These are phyloP conservation scores for Pterois miles DNA, from an alignment of 2,797 vertebrate genomes.

Conservation along the genomic window DNA sequence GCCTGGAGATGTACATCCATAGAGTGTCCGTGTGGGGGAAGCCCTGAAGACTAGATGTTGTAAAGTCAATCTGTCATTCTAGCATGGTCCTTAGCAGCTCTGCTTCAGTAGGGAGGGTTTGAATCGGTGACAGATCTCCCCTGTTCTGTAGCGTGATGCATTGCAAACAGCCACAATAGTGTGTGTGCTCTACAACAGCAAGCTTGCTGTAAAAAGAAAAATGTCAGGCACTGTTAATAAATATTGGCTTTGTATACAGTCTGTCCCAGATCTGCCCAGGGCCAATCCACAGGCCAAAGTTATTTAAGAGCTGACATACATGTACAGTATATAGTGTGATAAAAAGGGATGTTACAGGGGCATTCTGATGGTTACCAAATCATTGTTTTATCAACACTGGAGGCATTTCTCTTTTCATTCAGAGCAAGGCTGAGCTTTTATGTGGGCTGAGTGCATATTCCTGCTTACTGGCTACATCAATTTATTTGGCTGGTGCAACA, in stretches of 20 bases:
- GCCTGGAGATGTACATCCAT: conserved; percentile 62
- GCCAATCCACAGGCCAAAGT: conserved; percentile 51
- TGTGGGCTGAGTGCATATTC: conserved; percentile 69
- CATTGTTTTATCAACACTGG: conserved; percentile 56
- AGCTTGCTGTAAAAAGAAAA: conserved; percentile 56
- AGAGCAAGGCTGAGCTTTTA: conserved; percentile 66
- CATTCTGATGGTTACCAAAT: conserved; percentile 57
- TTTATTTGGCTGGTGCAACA: conserved; percentile 76
- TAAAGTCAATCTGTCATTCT: conserved; percentile 68
- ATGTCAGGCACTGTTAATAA: conserved; percentile 65
- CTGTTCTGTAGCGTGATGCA: conserved; percentile 67
- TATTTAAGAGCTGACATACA: conserved; percentile 51
- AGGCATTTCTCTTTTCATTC: conserved; percentile 35
- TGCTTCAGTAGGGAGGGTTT: conserved; percentile 54
- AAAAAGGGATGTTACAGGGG: conserved; percentile 29
- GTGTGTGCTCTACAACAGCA: conserved; percentile 51
- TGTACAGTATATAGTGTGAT: conserved; percentile 52
- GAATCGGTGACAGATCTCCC: conserved; percentile 70
- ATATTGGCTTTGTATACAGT: conserved; percentile 63
- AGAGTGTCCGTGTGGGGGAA: conserved; percentile 54
- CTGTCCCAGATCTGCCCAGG: conserved; percentile 41
- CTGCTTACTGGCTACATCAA: conserved; percentile 77
- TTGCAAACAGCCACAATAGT: conserved; percentile 66
- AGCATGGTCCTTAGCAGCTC: conserved; percentile 47
- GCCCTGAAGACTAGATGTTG: conserved; percentile 56